phyloP scores from a whole-genome alignment of 2,888 invertebrate species.

The Oithona nana region DNA sequence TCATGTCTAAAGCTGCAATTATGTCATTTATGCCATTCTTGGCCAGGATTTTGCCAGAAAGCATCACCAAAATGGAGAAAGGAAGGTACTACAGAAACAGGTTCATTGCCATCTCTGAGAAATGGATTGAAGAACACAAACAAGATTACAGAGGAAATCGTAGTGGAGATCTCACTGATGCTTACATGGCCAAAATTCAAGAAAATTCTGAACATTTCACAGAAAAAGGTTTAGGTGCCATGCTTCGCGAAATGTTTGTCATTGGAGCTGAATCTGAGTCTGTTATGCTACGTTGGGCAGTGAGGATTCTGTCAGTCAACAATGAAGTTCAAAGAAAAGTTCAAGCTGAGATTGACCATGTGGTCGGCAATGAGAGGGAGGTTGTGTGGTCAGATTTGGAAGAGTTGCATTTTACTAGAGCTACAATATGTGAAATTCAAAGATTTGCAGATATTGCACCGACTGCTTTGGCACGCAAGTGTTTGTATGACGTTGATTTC shows the following conservation, averaged over 20 bases:
- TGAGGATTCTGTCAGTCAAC: constrained; percentile 15
- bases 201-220: background rate
- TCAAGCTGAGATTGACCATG: constrained; percentile 13
- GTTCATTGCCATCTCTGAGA: constrained; percentile 1
- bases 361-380: background rate
- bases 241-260: constrained; percentile 13
- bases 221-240: constrained; percentile 4
- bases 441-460: constrained; percentile 14
- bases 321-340: constrained; percentile 11
- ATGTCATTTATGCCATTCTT: constrained; percentile 8
- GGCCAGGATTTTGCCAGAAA: constrained; percentile 1
- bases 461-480: constrained; percentile 1
- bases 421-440: constrained; percentile 4
- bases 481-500: background rate
- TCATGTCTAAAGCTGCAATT: constrained; percentile 15
- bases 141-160: constrained; percentile 10
- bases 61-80: constrained; percentile 11
- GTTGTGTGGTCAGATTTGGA: background rate
- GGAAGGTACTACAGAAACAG: constrained; percentile 11
- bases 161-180: background rate
- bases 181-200: constrained; percentile 7
- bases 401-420: constrained; percentile 11
- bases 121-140: constrained; percentile 12
- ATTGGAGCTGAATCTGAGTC: constrained; percentile 13
- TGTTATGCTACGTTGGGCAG: constrained; percentile 16